Base-by-base conservation (phyloP, 2,888 invertebrate species). In the Dugesia japonica region DNA sequence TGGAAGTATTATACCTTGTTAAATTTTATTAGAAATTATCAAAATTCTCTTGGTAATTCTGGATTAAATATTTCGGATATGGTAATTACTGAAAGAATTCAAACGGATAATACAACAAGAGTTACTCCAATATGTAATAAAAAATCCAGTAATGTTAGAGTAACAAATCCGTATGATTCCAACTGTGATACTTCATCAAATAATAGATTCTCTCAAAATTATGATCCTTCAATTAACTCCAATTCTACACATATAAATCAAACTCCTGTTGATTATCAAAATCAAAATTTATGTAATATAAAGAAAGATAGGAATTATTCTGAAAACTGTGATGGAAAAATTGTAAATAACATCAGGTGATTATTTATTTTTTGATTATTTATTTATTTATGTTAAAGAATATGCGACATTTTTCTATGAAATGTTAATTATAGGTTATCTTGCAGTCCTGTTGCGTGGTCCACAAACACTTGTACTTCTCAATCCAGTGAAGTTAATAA, bases 141-240 rank as follows among this genome's bases (percentile, higher is more conserved):
- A 56, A 56, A 23, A 56, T 56, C 56, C 7, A 56, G 56, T 23
- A 56, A 56, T 56, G 17, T 56, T 56, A 4, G 56, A 56, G 56
- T 56, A 56, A 56, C 56, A 56, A 56, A 56, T 56, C 56, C 56
- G 4, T 56, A 56, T n/a, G 56, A 56, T 56, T 56, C 56, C 17
- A 56, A n/a, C 56, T 56, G 56, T 56, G 56, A 56, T 56, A 56
- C 56, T 56, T 4, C 56, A 23, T 56, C 56, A 13, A 56, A n/a
- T n/a, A 56, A 56, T n/a, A 56, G 56, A 56, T 56, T 56, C n/a
- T 56, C 56, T 7, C 56, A 56, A 56, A 56, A 56, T 56, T 56
- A 56, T 56, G 56, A 56, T n/a, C 56, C 4, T 13, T 56, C n/a
- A 56, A 56, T 56, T 13, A 56, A 56, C 17, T 56, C 56, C 1